A percentile compares a stretch with the other conserved stretches of the same genome.
Evolutionary conservation across 2,113 vertebrate genomes (phyloP).

Genomic region (Melanostigma gelatinosum): DNA sequence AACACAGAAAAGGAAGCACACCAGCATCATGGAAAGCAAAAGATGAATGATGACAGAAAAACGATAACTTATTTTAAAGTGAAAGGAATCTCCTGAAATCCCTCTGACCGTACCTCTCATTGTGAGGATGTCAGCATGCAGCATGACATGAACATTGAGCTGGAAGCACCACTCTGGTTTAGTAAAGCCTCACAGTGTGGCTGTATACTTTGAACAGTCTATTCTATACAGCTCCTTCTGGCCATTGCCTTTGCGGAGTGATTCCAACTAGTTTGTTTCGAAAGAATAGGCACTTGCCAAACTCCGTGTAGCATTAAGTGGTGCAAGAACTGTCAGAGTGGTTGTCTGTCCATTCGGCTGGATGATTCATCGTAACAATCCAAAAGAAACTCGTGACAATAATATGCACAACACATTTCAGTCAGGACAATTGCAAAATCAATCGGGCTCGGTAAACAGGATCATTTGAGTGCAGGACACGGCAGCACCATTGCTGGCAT

Average conservation of each 20-base stretch:
- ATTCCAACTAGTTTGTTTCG: neutral
- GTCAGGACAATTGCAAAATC: conserved; percentile 25
- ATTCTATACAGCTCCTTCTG: neutral
- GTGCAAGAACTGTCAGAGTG: neutral
- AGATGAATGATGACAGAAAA: conserved; percentile 8
- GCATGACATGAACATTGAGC: neutral
- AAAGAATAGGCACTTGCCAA: neutral
- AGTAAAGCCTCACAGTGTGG: neutral
- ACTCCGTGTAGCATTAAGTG: neutral
- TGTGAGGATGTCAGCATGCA: neutral
- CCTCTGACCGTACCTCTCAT: neutral
- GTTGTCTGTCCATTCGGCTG: conserved; percentile 17
- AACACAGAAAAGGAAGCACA: conserved; percentile 33
- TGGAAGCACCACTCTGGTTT: neutral
- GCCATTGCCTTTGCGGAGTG: neutral
- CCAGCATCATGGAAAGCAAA: conserved; percentile 3
- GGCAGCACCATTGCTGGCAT: conserved; percentile 36
- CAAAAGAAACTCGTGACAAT: conserved; percentile 20
- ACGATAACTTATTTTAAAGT: neutral
- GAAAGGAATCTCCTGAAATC: neutral
- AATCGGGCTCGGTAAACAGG: conserved; percentile 39
- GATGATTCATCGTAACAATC: conserved; percentile 25
- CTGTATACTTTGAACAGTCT: conserved; percentile 5
- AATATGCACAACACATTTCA: conserved; percentile 34
- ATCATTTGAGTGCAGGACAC: conserved; percentile 36